phyloP scores from a whole-genome alignment of 2,113 vertebrate genomes.

The Myotis davidii region DNA sequence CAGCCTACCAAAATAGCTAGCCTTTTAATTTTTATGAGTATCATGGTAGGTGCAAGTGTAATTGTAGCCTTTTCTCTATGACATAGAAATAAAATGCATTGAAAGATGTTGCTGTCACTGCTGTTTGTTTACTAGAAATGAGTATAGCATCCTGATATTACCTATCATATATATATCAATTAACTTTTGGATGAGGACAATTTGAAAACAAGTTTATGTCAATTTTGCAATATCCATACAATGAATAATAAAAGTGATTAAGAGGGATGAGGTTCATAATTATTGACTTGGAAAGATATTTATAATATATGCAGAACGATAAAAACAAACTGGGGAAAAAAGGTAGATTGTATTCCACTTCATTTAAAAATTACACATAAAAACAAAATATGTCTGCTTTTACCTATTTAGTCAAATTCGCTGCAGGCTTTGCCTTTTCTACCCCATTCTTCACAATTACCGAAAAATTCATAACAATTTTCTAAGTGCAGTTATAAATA shows the following conservation, averaged over 20 bases:
- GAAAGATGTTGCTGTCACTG: background rate
- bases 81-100: background rate
- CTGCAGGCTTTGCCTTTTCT: background rate
- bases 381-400: background rate
- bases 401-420: background rate
- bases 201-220: background rate
- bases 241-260: background rate
- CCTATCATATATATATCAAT: background rate
- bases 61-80: conserved; percentile 32
- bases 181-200: background rate
- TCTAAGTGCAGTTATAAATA: background rate
- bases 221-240: background rate
- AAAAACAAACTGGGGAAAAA: background rate
- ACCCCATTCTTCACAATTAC: background rate
- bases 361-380: background rate
- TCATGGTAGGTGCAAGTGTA: conserved; percentile 43
- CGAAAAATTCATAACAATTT: background rate
- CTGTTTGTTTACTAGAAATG: background rate
- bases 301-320: background rate
- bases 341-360: background rate
- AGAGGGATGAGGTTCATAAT: background rate
- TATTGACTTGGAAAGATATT: background rate
- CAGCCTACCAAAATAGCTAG: conserved; percentile 31
- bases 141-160: background rate
- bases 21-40: conserved; percentile 48